A percentile compares a stretch with the other conserved stretches of the same genome.
phyloP scores from a whole-genome alignment of 2,888 invertebrate species.

The Caenorhabditis sulstoni region DNA sequence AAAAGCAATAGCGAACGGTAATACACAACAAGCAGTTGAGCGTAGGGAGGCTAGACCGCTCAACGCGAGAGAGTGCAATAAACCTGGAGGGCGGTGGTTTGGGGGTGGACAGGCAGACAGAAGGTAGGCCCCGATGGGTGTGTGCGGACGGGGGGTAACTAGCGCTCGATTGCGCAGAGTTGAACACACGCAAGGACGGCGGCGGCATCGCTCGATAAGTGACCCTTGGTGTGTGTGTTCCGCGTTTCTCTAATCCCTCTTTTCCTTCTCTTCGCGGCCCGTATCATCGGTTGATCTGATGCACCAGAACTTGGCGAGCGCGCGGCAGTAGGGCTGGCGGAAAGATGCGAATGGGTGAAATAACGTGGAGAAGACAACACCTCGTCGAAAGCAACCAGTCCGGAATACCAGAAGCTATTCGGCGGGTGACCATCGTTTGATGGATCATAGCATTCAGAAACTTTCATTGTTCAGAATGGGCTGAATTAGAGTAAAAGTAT shows the following conservation, averaged over 20 bases:
- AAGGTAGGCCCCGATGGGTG: constrained; percentile 34
- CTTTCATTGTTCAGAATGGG: constrained; percentile 43
- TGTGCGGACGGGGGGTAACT: constrained; percentile 48
- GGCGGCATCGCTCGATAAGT: constrained; percentile 57
- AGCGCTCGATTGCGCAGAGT: constrained; percentile 62
- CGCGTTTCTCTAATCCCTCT: constrained; percentile 36
- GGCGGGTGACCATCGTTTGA: constrained; percentile 25
- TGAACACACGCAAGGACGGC: constrained; percentile 55
- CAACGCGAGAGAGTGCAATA: constrained; percentile 20
- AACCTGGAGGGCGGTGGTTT: constrained; percentile 18
- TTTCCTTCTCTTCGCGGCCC: constrained; percentile 3
- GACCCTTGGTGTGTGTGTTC: constrained; percentile 51
- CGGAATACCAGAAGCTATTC: constrained; percentile 19
- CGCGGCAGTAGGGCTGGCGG: not conserved
- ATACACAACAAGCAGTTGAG: constrained; percentile 57
- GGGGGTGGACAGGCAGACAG: constrained; percentile 23
- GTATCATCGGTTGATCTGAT: constrained; percentile 40
- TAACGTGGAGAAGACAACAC: constrained; percentile 16
- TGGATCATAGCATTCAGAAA: constrained; percentile 46
- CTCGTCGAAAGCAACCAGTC: constrained; percentile 21
- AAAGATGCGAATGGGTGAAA: constrained; percentile 7
- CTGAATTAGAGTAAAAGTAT: not conserved
- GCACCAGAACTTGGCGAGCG: constrained; percentile 10
- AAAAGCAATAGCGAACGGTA: constrained; percentile 59
- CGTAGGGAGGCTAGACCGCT: constrained; percentile 38